Evolutionary conservation across 2,113 vertebrate species (phyloP).

Genomic region (Eurypyga helias): DNA sequence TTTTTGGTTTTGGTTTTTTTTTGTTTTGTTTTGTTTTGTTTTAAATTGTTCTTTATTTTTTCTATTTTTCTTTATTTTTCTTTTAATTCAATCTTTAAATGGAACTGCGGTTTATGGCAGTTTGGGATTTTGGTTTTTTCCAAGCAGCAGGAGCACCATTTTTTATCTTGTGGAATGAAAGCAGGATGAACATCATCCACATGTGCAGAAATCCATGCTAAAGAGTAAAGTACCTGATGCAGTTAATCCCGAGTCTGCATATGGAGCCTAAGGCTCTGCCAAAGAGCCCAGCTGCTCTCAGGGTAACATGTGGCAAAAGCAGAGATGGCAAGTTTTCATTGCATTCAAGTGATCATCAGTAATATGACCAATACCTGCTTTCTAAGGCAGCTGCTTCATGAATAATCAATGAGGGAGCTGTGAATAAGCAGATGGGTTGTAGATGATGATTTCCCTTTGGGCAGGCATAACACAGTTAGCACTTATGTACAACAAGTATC

Average conservation of each 20-base stretch:
- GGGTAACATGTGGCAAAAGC: not conserved
- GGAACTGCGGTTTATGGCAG: not conserved
- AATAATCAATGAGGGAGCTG: slow-evolving; percentile 55
- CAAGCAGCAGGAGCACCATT: fast-evolving
- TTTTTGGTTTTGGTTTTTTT: not conserved
- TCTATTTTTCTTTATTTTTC: not conserved
- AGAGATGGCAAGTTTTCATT: not conserved
- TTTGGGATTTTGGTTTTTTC: not conserved
- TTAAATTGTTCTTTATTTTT: not conserved
- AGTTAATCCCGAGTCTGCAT: too few species aligned
- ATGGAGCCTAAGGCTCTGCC: not conserved
- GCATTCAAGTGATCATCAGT: slow-evolving; percentile 1
- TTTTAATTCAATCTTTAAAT: not conserved
- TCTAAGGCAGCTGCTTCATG: slow-evolving; percentile 43
- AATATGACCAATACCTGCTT: slow-evolving; percentile 35
- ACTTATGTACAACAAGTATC: slow-evolving; percentile 30
- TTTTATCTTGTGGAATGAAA: not conserved
- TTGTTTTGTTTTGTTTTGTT: too few species aligned
- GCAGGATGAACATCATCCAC: not conserved
- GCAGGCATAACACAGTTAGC: slow-evolving; percentile 1
- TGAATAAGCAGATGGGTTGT: slow-evolving; percentile 58
- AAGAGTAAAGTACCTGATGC: not conserved
- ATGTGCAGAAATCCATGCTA: not conserved
- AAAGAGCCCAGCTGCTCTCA: not conserved
- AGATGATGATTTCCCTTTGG: slow-evolving; percentile 38